Evolutionary conservation across 1,140 invertebrate species (phyloP).

Genomic region (Drosophila pallidifrons): DNA sequence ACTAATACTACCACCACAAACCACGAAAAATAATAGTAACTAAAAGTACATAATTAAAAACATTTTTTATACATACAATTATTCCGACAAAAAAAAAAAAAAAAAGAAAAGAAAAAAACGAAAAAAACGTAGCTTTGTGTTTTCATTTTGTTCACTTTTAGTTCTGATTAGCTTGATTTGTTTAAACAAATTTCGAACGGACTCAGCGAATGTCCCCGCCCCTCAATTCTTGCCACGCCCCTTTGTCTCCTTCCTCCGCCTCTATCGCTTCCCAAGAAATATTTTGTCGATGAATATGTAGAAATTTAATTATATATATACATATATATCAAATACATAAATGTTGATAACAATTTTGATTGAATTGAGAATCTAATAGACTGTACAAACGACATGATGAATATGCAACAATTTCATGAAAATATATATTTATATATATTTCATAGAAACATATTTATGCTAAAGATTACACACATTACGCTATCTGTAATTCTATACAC

Average conservation of each 20-base stretch:
- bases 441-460: constrained; percentile 52
- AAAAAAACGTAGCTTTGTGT: constrained; percentile 31
- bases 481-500: constrained; percentile 51
- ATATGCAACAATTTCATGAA: constrained; percentile 73
- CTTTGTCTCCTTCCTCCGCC: not conserved
- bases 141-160: constrained; percentile 21
- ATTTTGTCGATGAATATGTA: constrained; percentile 32
- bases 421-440: constrained; percentile 69
- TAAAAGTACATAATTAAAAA: constrained; percentile 64
- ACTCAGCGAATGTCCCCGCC: constrained; percentile 7
- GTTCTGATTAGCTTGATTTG: not conserved
- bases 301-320: constrained; percentile 56
- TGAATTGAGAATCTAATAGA: constrained; percentile 84
- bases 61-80: constrained; percentile 67
- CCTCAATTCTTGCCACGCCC: not conserved
- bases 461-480: constrained; percentile 54
- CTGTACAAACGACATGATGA: constrained; percentile 68
- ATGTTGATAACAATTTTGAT: constrained; percentile 81
- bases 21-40: constrained; percentile 61
- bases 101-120: constrained; percentile 5
- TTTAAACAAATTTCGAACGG: constrained; percentile 14
- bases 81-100: constrained; percentile 44
- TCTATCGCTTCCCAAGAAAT: not conserved
- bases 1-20: constrained; percentile 35
- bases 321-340: too few species aligned